Base-by-base conservation (phyloP, 2,888 invertebrate species). In the Azorinus chamasolen region DNA sequence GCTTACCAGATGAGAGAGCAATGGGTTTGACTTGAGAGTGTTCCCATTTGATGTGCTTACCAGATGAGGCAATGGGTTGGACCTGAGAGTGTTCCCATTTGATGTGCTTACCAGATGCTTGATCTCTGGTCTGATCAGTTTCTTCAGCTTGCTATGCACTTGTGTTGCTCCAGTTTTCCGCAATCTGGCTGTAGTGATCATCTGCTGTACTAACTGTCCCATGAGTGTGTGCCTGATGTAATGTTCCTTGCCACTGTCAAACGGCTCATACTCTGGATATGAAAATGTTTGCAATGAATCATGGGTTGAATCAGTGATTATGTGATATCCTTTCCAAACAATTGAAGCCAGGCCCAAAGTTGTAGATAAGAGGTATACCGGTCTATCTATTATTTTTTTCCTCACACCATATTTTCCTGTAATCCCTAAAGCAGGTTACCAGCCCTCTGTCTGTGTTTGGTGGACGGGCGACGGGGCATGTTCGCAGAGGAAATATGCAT, bases 201-300 rank as follows among this genome's bases (percentile, higher is more conserved):
- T 10, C 37, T 75, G 69, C 18, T 41, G 41, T 24, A 72, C 65
- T 27, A 64, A 61, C 20, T 41, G 61, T 20, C 69, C 69, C 69
- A 76, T 61, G 50, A 80, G 39, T 4, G 51, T 71, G 18, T 75
- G 46, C 37, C 72, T 37, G n/a, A 79, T 68, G 39, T 61, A 68
- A 10, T 59, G 12, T 32, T 79, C 68, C 55, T 75, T 74, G 20
- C 57, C 46, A 24, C 45, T 61, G 51, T 79, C 71, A 64, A 75
- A 68, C 16, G 71, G 74, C 25, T 79, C 79, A 68, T 53, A 75
- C 32, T 79, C 79, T 79, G 57, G 12, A 66, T 55, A 41, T 22
- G 24, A 2, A 53, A 53, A 8, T 5, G 45, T 14, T 22, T 39
- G 43, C 18, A 37, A 27, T 6, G 51, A 20, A 50, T 3, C 32